phyloP scores from a whole-genome alignment of 2,888 invertebrate genomes.

The Hypomecis punctinalis region DNA sequence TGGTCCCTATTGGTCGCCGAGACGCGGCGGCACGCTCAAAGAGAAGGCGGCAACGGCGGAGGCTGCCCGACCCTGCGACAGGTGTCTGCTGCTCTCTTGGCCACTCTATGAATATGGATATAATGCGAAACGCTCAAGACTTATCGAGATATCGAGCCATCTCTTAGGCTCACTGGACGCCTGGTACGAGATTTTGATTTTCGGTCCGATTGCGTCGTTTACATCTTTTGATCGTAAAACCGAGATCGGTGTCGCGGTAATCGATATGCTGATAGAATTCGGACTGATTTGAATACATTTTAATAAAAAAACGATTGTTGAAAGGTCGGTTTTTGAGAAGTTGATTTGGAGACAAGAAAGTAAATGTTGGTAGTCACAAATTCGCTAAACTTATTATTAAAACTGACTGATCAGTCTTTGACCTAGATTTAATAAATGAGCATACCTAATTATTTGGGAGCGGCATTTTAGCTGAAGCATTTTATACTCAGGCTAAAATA shows the following conservation, averaged over 20 bases:
- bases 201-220: constrained; percentile 21
- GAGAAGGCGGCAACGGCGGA: constrained; percentile 73
- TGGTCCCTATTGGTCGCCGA: constrained; percentile 67
- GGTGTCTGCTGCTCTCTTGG: constrained; percentile 49
- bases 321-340: background rate
- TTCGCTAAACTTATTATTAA: background rate
- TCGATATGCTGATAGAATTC: constrained; percentile 7
- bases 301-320: constrained; percentile 5
- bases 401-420: background rate
- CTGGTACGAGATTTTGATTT: constrained; percentile 41
- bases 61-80: constrained; percentile 60
- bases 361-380: background rate
- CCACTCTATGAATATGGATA: constrained; percentile 75
- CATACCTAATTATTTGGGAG: too few species aligned
- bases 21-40: constrained; percentile 70
- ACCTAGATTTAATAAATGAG: background rate
- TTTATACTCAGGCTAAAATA: too few species aligned
- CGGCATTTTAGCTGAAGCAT: too few species aligned
- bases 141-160: constrained; percentile 22
- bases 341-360: background rate
- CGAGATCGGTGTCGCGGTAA: background rate
- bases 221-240: constrained; percentile 16
- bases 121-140: constrained; percentile 38
- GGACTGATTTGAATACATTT: constrained; percentile 14
- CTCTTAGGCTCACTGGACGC: constrained; percentile 32